Conservation (phyloP, 1,140 invertebrate genomes). For the Nomia melanderi region DNA sequence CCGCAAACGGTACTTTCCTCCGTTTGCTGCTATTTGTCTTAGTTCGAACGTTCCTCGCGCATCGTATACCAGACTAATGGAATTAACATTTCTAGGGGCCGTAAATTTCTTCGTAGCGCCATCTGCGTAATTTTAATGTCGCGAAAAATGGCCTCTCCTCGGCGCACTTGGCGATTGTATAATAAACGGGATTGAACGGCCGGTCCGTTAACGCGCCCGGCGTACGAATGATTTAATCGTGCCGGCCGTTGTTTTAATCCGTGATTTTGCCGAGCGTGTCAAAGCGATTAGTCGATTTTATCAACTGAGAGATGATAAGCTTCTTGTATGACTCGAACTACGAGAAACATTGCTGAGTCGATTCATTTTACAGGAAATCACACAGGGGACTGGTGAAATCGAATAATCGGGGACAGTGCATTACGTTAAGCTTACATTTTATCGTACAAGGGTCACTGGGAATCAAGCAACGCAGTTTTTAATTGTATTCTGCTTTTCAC, state of each 20-base stretch:
- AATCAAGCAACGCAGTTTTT: too few relatives aligned
- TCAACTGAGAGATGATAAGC: too few relatives aligned
- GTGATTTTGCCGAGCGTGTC: not conserved
- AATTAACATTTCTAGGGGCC: slow-evolving; percentile 35
- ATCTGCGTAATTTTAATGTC: slow-evolving; percentile 34
- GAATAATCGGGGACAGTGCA: too few relatives aligned
- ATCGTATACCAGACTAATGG: slow-evolving; percentile 23
- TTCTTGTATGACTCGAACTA: too few relatives aligned
- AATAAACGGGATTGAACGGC: slow-evolving; percentile 21
- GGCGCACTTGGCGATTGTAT: not conserved
- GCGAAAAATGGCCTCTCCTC: slow-evolving; percentile 37
- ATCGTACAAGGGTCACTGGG: too few relatives aligned
- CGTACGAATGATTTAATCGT: not conserved
- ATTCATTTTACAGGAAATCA: too few relatives aligned
- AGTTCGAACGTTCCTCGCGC: not conserved
- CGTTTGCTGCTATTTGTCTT: not conserved
- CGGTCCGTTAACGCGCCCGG: not conserved
- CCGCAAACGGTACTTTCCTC: not conserved
- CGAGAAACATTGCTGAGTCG: too few relatives aligned
- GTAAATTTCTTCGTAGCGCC: slow-evolving; percentile 25
- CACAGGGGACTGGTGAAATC: too few relatives aligned
- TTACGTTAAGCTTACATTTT: too few relatives aligned
- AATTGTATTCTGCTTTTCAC: too few relatives aligned
- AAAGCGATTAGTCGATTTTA: not conserved
- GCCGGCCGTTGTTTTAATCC: not conserved